These are phyloP conservation scores for Ophion costatus DNA, from an alignment of 2,888 invertebrate genomes.

Conservation along the genomic window DNA sequence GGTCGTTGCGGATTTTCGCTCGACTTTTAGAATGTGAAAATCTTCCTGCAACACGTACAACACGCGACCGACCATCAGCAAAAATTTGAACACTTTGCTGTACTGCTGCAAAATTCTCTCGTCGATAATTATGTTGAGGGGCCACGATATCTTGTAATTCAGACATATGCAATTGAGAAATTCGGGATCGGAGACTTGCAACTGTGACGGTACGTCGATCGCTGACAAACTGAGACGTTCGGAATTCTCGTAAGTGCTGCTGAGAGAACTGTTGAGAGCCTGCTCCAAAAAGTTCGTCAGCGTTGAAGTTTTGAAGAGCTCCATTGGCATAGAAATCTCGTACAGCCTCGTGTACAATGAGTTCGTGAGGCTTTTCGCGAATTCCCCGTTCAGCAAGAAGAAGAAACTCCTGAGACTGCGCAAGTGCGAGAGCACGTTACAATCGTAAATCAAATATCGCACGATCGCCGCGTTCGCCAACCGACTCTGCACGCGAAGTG, in stretches of 20 bases:
- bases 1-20: slow-evolving; percentile 84
- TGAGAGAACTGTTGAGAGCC: slow-evolving; percentile 88
- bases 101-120: slow-evolving; percentile 89
- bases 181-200: slow-evolving; percentile 85
- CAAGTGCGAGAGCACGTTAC: slow-evolving; percentile 89
- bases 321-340: slow-evolving; percentile 87
- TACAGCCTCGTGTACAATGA: slow-evolving; percentile 89
- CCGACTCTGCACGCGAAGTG: slow-evolving; percentile 88
- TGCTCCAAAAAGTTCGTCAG: slow-evolving; percentile 89
- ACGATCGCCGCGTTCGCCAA: slow-evolving; percentile 90
- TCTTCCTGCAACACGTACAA: slow-evolving; percentile 90
- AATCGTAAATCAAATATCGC: slow-evolving; percentile 88
- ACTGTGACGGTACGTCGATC: slow-evolving; percentile 73
- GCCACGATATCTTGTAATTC: slow-evolving; percentile 90
- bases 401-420: slow-evolving; percentile 91
- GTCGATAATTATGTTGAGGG: slow-evolving; percentile 90
- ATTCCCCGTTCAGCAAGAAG: slow-evolving; percentile 92
- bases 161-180: slow-evolving; percentile 89
- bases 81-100: slow-evolving; percentile 90
- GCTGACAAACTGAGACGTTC: slow-evolving; percentile 79
- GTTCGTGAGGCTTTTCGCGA: slow-evolving; percentile 89
- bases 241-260: slow-evolving; percentile 80
- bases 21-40: slow-evolving; percentile 88
- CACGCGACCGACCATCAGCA: slow-evolving; percentile 90
- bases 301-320: slow-evolving; percentile 89